A percentile compares a stretch with the other conserved stretches of the same genome.
These are phyloP conservation scores for Gastracanthus pulcherrimus DNA, from an alignment of 2,888 invertebrate species.

Conservation along the genomic window DNA sequence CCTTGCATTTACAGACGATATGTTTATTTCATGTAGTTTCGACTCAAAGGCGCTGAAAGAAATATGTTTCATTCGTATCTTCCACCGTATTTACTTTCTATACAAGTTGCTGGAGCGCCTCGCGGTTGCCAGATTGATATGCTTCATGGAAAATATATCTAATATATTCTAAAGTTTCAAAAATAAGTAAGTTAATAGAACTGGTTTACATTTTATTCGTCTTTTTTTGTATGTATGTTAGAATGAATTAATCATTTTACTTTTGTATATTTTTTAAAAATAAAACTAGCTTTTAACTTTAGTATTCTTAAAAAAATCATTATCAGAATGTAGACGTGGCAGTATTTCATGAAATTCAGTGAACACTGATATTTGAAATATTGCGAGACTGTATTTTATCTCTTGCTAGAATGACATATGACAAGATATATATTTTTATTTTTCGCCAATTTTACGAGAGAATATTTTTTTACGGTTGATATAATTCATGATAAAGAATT, in stretches of 20 bases:
- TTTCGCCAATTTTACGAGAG: too few species aligned
- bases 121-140: not conserved
- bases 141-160: not conserved
- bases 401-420: not conserved
- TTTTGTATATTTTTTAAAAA: not conserved
- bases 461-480: too few species aligned
- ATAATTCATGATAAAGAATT: too few species aligned
- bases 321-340: not conserved
- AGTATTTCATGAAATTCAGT: not conserved
- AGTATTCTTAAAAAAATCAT: not conserved
- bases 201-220: not conserved
- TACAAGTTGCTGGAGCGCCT: not conserved
- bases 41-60: constrained; percentile 1
- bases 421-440: not conserved
- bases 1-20: not conserved
- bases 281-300: too few species aligned
- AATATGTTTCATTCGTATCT: constrained; percentile 33
- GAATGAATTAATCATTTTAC: not conserved
- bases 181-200: not conserved
- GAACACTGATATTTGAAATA: not conserved
- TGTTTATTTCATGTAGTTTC: not conserved
- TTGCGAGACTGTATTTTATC: not conserved
- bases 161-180: not conserved
- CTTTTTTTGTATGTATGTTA: not conserved
- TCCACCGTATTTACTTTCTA: constrained; percentile 9